Conservation (phyloP, 2,888 invertebrate genomes). For the Drosophila anomalipes region DNA sequence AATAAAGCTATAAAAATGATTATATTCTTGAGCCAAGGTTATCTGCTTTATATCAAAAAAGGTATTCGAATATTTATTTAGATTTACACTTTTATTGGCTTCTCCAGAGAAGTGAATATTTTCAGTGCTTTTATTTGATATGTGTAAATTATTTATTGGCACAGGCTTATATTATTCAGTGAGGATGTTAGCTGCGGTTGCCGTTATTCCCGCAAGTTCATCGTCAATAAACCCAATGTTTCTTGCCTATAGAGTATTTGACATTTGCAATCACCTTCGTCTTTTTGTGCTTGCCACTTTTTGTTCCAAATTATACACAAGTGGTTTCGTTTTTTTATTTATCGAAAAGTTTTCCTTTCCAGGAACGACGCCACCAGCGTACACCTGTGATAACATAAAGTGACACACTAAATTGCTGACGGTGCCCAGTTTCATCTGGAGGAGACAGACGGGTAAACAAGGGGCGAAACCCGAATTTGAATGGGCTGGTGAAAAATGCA, state of each 20-base stretch:
- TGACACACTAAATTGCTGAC: background rate
- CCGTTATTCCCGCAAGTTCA: background rate
- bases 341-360: slow-evolving; percentile 15
- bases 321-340: slow-evolving; percentile 49
- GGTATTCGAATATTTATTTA: background rate
- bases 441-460: slow-evolving; percentile 28
- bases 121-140: background rate
- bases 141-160: background rate
- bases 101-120: background rate
- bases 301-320: slow-evolving; percentile 47
- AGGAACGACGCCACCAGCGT: slow-evolving; percentile 2
- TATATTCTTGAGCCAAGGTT: background rate
- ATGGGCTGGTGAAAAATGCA: slow-evolving; percentile 29
- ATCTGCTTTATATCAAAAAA: background rate
- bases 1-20: background rate
- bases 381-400: slow-evolving; percentile 57
- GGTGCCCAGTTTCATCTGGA: slow-evolving; percentile 9
- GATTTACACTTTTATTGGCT: background rate
- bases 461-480: slow-evolving; percentile 7
- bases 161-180: background rate
- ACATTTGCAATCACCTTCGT: background rate
- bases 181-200: background rate
- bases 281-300: slow-evolving; percentile 2
- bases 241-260: slow-evolving; percentile 14
- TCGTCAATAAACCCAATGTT: background rate